These are phyloP conservation scores for Bucco capensis DNA, from an alignment of 2,113 vertebrate species.

Conservation along the genomic window DNA sequence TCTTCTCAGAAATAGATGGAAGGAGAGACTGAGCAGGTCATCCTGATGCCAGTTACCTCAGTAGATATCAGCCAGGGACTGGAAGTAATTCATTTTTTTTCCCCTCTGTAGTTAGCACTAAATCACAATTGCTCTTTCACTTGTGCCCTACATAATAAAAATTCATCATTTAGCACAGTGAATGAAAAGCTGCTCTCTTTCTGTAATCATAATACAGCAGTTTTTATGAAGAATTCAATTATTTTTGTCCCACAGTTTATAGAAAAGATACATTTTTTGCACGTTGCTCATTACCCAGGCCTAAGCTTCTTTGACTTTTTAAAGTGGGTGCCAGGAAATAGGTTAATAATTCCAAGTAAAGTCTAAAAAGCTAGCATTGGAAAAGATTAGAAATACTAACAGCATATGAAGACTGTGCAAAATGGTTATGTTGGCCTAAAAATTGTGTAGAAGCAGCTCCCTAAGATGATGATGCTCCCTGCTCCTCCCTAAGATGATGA, in stretches of 20 bases:
- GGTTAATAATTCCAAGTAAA: background rate
- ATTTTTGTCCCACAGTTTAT: background rate
- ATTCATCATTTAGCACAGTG: background rate
- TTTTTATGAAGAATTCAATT: constrained; percentile 18
- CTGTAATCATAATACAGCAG: background rate
- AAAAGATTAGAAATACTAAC: background rate
- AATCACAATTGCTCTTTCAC: constrained; percentile 35
- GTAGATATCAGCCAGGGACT: constrained; percentile 21
- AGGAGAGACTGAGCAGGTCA: constrained; percentile 3
- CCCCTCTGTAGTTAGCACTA: constrained; percentile 44
- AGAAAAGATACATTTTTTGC: background rate
- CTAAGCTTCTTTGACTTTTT: background rate
- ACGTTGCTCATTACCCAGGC: background rate
- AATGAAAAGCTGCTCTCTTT: constrained; percentile 25
- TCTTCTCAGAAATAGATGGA: constrained; percentile 41
- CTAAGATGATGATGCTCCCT: background rate
- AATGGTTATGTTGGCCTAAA: background rate
- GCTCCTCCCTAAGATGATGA: no score
- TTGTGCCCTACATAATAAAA: constrained; percentile 53
- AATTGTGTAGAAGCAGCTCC: background rate
- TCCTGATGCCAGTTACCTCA: constrained; percentile 38
- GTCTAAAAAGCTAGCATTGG: background rate
- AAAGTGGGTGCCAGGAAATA: background rate
- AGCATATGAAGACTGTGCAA: background rate
- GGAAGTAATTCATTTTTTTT: constrained; percentile 62